These are phyloP conservation scores for Drosophila setifemur DNA, from an alignment of 1,140 invertebrate species.

Conservation along the genomic window DNA sequence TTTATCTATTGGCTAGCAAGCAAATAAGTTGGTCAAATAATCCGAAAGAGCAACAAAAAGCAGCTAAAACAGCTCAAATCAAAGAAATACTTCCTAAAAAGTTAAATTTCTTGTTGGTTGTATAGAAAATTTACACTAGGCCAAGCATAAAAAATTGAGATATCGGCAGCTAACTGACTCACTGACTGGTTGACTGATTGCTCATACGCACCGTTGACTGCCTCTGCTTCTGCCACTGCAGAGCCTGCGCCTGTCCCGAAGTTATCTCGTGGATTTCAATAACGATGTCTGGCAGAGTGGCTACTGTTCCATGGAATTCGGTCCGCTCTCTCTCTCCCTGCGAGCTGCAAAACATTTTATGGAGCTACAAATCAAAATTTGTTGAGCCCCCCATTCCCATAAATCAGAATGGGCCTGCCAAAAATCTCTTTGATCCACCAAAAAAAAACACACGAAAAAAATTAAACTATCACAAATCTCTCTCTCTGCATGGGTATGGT, in stretches of 20 bases:
- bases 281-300: constrained; percentile 30
- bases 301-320: constrained; percentile 16
- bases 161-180: constrained; percentile 56
- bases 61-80: no score
- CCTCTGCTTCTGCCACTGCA: constrained; percentile 25
- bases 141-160: constrained; percentile 66
- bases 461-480: neutral
- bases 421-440: constrained; percentile 23
- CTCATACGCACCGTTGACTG: constrained; percentile 71
- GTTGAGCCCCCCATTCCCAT: constrained; percentile 17
- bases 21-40: neutral
- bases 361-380: constrained; percentile 55
- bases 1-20: constrained; percentile 4
- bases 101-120: neutral
- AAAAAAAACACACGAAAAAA: constrained; percentile 22
- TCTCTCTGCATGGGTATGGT: neutral
- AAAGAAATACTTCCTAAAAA: no score
- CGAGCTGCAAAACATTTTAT: constrained; percentile 25
- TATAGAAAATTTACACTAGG: constrained; percentile 36
- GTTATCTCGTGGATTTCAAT: constrained; percentile 60
- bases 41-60: no score
- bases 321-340: neutral
- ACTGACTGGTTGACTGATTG: constrained; percentile 75
- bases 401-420: constrained; percentile 35
- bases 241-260: constrained; percentile 9